Conservation (phyloP, 2,888 invertebrate species). For the Limnephilus auricula region DNA sequence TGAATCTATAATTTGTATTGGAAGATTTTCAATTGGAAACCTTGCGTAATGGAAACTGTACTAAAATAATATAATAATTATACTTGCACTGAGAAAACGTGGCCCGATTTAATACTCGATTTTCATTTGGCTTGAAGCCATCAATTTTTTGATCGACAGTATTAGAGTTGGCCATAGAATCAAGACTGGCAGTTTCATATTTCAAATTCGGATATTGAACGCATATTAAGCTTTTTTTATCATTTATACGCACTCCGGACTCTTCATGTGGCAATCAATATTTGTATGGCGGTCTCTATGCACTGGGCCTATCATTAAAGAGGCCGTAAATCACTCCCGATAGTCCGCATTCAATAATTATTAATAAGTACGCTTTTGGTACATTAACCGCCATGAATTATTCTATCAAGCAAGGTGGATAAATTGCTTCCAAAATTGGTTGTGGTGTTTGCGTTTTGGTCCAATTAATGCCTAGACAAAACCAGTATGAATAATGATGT, state of each 20-base stretch:
- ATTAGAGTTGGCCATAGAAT: neutral
- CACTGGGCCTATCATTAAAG: conserved; percentile 28
- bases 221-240: conserved; percentile 29
- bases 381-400: conserved; percentile 10
- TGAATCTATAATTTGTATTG: no score
- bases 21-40: no score
- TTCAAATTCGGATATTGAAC: conserved; percentile 16
- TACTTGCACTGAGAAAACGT: no score
- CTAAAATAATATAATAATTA: no score
- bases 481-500: neutral
- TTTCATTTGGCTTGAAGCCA: neutral
- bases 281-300: conserved; percentile 33
- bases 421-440: conserved; percentile 13
- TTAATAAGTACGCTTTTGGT: conserved; percentile 35
- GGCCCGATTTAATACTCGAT: no score
- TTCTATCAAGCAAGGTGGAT: conserved; percentile 21
- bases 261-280: conserved; percentile 38
- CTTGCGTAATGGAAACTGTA: no score
- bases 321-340: conserved; percentile 18
- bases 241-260: conserved; percentile 26
- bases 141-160: neutral
- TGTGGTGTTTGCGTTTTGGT: conserved; percentile 6
- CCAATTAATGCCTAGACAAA: neutral
- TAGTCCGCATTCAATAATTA: conserved; percentile 21
- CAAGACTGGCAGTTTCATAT: conserved; percentile 20